phyloP scores from a whole-genome alignment of 2,888 invertebrate species.

The Sycophila texana region DNA sequence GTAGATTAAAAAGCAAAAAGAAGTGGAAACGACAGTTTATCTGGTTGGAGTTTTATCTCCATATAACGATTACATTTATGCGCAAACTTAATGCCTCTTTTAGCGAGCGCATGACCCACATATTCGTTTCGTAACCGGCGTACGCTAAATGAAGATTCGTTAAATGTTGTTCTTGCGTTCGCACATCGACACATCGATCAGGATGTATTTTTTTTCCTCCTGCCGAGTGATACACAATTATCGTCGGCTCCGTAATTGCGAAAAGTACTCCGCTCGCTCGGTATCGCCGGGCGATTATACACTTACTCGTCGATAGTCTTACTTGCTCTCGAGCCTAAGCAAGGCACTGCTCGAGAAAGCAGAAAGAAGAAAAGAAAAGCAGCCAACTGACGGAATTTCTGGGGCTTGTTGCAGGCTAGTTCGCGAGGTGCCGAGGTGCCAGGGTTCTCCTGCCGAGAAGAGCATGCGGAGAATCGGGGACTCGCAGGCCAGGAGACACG shows the following conservation, averaged over 20 bases:
- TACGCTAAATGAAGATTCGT: conserved; percentile 32
- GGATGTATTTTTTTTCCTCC: conserved; percentile 28
- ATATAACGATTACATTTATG: conserved; percentile 33
- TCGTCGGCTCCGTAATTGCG: background rate
- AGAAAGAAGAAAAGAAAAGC: too few relatives aligned
- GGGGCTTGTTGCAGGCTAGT: too few relatives aligned
- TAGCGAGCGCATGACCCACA: conserved; percentile 46
- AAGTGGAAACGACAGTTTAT: background rate
- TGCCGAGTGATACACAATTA: background rate
- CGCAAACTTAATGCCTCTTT: conserved; percentile 28
- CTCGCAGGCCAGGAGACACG: conserved; percentile 42
- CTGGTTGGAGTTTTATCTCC: too few relatives aligned
- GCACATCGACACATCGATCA: conserved; percentile 1
- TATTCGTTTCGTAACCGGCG: conserved; percentile 46
- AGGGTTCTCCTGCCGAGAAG: conserved; percentile 48
- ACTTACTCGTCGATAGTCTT: too few relatives aligned
- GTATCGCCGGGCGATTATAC: too few relatives aligned
- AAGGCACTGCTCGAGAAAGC: too few relatives aligned
- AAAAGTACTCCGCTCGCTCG: too few relatives aligned
- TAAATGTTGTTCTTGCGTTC: conserved; percentile 4
- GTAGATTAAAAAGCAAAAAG: background rate
- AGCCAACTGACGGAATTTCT: too few relatives aligned
- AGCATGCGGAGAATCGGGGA: conserved; percentile 66
- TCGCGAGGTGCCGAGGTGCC: too few relatives aligned
- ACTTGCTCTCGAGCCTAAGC: too few relatives aligned